These are phyloP conservation scores for Taeniopygia guttata DNA, from an alignment of 2,797 vertebrate genomes.

Conservation along the genomic window DNA sequence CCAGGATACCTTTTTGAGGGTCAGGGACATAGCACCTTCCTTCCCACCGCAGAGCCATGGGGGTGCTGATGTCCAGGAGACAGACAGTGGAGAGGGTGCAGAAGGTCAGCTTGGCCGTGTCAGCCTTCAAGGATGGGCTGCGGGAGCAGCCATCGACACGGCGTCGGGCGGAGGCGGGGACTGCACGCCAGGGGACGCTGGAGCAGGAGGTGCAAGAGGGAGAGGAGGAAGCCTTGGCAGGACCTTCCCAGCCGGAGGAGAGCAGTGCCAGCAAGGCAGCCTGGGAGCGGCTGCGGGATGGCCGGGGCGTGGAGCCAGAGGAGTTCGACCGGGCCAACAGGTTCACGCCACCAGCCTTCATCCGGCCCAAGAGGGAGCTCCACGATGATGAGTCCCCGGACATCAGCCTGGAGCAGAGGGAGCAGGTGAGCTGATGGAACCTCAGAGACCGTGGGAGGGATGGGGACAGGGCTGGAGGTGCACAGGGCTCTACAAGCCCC, in stretches of 20 bases:
- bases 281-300: constrained; percentile 91
- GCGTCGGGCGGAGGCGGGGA: constrained; percentile 69
- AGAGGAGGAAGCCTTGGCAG: constrained; percentile 71
- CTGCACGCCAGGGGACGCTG: constrained; percentile 67
- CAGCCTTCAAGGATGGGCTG: constrained; percentile 90
- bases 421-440: constrained; percentile 77
- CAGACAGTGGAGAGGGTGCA: constrained; percentile 98
- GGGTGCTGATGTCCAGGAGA: constrained; percentile 91
- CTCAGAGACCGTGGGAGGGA: neutral
- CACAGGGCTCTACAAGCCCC: no score
- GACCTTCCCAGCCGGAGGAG: constrained; percentile 78
- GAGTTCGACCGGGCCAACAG: constrained; percentile 87
- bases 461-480: neutral
- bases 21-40: neutral
- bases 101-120: constrained; percentile 92
- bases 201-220: constrained; percentile 75
- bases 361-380: constrained; percentile 87
- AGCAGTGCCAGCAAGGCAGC: constrained; percentile 82
- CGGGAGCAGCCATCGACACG: constrained; percentile 78
- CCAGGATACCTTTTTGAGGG: fast-evolving
- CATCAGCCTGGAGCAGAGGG: constrained; percentile 83
- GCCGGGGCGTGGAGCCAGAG: constrained; percentile 92
- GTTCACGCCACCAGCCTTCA: constrained; percentile 87
- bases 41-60: constrained; percentile 82
- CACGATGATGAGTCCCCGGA: constrained; percentile 85